Conservation (phyloP, 2,113 vertebrate species). For the Sclerurus mexicanus region DNA sequence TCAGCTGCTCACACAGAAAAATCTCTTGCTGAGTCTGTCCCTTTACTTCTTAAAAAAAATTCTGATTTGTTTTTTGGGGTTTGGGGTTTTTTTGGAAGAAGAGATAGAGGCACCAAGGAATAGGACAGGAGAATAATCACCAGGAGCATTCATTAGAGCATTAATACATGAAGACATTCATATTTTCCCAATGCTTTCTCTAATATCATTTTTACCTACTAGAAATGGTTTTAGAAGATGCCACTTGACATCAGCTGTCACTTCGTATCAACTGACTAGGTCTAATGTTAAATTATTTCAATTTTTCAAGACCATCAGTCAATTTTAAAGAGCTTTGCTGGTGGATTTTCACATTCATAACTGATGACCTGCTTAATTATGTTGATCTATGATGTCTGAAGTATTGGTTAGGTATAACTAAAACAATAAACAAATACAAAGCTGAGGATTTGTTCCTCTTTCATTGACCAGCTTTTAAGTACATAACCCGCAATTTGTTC, state of each 20-base stretch:
- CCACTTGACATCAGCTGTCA: neutral
- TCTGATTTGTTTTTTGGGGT: neutral
- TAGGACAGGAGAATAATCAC: neutral
- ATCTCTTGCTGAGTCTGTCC: neutral
- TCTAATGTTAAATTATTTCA: neutral
- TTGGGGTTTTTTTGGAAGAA: neutral
- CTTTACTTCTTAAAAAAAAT: neutral
- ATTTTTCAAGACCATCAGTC: neutral
- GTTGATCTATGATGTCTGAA: neutral
- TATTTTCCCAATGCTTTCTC: neutral
- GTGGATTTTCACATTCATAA: neutral
- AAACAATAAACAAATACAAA: neutral
- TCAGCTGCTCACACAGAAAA: neutral
- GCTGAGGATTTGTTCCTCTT: neutral
- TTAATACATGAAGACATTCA: neutral
- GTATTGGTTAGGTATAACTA: neutral
- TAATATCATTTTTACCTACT: neutral
- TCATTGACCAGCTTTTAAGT: neutral
- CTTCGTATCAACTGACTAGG: neutral
- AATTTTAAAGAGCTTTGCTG: neutral
- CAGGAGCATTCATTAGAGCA: neutral
- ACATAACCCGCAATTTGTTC: neutral
- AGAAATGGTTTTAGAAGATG: neutral
- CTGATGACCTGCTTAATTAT: neutral
- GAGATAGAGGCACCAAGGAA: neutral